Conservation (phyloP, 2,113 vertebrate species). For the Isichthys henryi region DNA sequence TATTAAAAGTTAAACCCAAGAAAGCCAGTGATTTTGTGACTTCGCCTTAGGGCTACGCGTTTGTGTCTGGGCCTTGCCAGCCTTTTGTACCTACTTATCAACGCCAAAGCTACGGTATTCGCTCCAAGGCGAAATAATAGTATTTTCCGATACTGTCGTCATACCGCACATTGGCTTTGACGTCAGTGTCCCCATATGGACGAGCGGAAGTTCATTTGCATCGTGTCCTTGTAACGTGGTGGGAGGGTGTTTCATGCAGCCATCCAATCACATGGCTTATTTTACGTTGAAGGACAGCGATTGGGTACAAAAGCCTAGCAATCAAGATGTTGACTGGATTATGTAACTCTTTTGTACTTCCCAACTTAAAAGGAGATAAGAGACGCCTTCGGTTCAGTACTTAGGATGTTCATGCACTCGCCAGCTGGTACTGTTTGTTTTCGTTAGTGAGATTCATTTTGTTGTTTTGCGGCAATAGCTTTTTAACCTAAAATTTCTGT, state of each 20-base stretch:
- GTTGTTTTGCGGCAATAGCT: neutral
- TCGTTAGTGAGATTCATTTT: neutral
- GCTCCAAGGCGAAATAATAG: neutral
- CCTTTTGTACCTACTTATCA: neutral
- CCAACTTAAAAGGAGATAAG: conserved; percentile 8
- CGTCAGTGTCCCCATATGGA: conserved; percentile 20
- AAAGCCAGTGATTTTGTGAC: neutral
- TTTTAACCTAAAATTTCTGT: neutral
- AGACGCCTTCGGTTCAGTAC: neutral
- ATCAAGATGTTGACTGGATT: neutral
- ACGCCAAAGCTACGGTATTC: neutral
- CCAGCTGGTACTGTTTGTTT: neutral
- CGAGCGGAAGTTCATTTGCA: conserved; percentile 20
- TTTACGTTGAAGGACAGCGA: neutral
- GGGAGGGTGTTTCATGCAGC: neutral
- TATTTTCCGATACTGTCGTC: conserved; percentile 15
- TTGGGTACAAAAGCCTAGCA: neutral
- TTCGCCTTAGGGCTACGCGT: neutral
- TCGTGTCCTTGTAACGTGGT: neutral
- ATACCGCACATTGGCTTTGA: neutral
- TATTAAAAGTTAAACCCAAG: neutral
- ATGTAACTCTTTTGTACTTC: conserved; percentile 13
- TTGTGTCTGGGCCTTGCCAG: neutral
- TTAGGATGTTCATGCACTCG: neutral
- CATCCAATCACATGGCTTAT: neutral